Percentiles rank a stretch among this genome's conserved stretches.
These are phyloP conservation scores for Teleiodes luculella DNA, from an alignment of 2,888 invertebrate genomes.

Conservation along the genomic window DNA sequence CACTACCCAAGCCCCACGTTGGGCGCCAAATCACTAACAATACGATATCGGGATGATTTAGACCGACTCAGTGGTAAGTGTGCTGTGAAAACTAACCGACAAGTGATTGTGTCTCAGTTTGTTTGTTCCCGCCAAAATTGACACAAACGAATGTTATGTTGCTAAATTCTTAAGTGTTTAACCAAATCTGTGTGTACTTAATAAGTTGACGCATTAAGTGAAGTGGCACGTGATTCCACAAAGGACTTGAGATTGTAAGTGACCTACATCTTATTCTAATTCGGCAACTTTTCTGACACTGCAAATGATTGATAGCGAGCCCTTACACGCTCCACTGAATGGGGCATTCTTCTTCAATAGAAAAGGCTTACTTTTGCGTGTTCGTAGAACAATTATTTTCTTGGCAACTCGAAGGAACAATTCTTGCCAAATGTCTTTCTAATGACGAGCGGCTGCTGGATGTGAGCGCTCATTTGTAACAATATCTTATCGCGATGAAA, in stretches of 20 bases:
- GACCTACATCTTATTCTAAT: constrained; percentile 27
- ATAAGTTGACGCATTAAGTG: constrained; percentile 35
- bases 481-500: constrained; percentile 5
- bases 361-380: constrained; percentile 17
- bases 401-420: constrained; percentile 21
- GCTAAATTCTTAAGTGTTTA: constrained; percentile 33
- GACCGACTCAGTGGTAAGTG: constrained; percentile 15
- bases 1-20: constrained; percentile 42
- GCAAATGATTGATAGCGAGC: constrained; percentile 30
- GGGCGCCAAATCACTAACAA: constrained; percentile 49
- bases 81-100: constrained; percentile 29
- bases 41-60: constrained; percentile 36
- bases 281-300: constrained; percentile 27
- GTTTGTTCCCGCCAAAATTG: constrained; percentile 17
- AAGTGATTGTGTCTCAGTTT: constrained; percentile 35
- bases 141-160: constrained; percentile 16
- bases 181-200: constrained; percentile 13
- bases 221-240: constrained; percentile 40
- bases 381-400: constrained; percentile 19
- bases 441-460: constrained; percentile 18
- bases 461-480: constrained; percentile 4
- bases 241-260: constrained; percentile 34
- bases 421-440: constrained; percentile 26
- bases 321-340: constrained; percentile 25
- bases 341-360: constrained; percentile 18